Conservation (phyloP, 2,113 vertebrate species). For the Brachyhypopomus occidentalis region DNA sequence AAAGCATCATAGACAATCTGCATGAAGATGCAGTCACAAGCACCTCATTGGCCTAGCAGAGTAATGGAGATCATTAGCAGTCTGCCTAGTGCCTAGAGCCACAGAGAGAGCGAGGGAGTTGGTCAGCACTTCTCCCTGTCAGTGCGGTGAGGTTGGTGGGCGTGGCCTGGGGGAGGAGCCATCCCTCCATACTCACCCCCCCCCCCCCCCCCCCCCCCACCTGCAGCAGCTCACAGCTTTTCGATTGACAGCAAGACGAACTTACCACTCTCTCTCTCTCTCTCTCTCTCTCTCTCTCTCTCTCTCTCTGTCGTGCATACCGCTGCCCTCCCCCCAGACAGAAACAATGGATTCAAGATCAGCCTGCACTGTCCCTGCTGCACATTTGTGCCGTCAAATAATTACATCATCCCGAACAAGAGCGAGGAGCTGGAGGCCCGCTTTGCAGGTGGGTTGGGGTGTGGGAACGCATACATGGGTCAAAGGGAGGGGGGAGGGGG, state of each 20-base stretch:
- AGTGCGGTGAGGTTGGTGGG: slow-evolving; percentile 17
- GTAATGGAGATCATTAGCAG: not conserved
- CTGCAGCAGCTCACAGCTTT: slow-evolving; percentile 22
- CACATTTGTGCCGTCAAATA: slow-evolving; percentile 93
- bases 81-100: slow-evolving; percentile 7
- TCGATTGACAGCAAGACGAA: not conserved
- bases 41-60: slow-evolving; percentile 24
- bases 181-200: too few species aligned
- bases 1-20: not conserved
- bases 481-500: not conserved
- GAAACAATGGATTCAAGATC: slow-evolving; percentile 97
- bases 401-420: slow-evolving; percentile 98
- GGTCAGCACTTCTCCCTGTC: slow-evolving; percentile 23
- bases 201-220: not conserved
- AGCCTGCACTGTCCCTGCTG: slow-evolving; percentile 97
- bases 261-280: slow-evolving; percentile 9
- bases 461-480: slow-evolving; percentile 28
- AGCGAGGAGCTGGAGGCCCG: slow-evolving; percentile 94
- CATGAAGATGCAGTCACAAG: not conserved
- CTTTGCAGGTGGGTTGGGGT: slow-evolving; percentile 85
- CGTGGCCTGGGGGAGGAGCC: not conserved
- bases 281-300: slow-evolving; percentile 6
- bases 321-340: slow-evolving; percentile 77
- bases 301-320: not conserved
- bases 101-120: slow-evolving; percentile 10